These are phyloP conservation scores for Morbakka virulenta DNA, from an alignment of 30 jellyfish, hydroid and myxozoan genomes.

Conservation along the genomic window DNA sequence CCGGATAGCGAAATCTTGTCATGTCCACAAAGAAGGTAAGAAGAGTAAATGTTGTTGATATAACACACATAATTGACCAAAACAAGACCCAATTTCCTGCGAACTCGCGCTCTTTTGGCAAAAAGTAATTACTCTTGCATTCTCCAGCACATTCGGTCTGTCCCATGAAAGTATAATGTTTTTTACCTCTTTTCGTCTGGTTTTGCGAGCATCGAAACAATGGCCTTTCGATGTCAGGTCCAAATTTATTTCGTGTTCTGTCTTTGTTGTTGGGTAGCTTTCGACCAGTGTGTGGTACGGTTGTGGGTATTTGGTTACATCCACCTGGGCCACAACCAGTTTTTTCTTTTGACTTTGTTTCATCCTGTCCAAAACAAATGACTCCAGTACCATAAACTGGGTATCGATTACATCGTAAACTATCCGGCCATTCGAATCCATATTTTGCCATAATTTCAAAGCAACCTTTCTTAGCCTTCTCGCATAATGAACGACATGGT, in stretches of 20 bases:
- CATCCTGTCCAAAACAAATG: slow-evolving; percentile 77
- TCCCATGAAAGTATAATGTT: slow-evolving; percentile 94
- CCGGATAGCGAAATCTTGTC: slow-evolving; percentile 84
- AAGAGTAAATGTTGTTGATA: slow-evolving; percentile 91
- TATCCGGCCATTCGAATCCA: slow-evolving; percentile 17
- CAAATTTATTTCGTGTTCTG: too few relatives aligned
- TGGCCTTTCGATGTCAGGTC: too few relatives aligned
- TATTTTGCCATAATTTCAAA: background rate
- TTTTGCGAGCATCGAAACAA: slow-evolving; percentile 64
- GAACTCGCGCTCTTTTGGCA: slow-evolving; percentile 81
- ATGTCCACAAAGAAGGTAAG: slow-evolving; percentile 83
- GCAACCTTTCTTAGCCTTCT: slow-evolving; percentile 3
- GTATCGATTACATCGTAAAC: background rate
- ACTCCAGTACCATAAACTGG: slow-evolving; percentile 36
- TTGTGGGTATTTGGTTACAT: too few relatives aligned
- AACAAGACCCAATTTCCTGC: slow-evolving; percentile 95
- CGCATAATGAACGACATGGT: slow-evolving; percentile 23
- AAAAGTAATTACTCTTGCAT: too few relatives aligned
- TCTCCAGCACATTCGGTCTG: slow-evolving; percentile 77
- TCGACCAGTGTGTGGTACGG: too few relatives aligned
- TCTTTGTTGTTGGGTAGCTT: too few relatives aligned
- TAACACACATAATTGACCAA: slow-evolving; percentile 86
- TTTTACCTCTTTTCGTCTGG: slow-evolving; percentile 67
- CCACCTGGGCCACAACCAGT: background rate
- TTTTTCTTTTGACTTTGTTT: slow-evolving; percentile 35